A percentile compares a stretch with the other conserved stretches of the same genome.
Conservation (phyloP, 1,140 invertebrate species). For the Elymnias hypermnestra region DNA sequence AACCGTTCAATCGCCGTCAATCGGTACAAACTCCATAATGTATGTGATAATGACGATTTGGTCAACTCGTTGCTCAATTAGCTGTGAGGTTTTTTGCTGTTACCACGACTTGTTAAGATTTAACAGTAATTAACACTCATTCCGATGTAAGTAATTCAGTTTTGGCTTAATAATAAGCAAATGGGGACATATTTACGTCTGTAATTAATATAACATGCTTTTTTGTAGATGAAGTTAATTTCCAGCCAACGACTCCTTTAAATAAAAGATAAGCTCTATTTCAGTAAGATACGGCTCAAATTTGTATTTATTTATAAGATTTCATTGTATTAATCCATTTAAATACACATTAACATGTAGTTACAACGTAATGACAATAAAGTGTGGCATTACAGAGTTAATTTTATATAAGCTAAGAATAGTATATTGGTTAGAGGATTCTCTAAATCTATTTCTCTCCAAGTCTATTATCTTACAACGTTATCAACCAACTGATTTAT, state of each 20-base stretch:
- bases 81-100: constrained; percentile 42
- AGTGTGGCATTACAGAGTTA: background rate
- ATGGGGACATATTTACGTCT: constrained; percentile 1
- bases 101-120: constrained; percentile 31
- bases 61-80: constrained; percentile 37
- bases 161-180: constrained; percentile 22
- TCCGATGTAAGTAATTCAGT: constrained; percentile 28
- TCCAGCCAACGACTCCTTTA: no score
- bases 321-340: background rate
- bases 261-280: no score
- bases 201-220: background rate
- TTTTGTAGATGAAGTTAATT: no score
- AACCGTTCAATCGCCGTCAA: constrained; percentile 1
- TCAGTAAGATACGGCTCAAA: background rate
- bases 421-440: no score
- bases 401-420: no score
- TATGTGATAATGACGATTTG: constrained; percentile 45
- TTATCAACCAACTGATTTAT: no score
- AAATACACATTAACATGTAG: background rate
- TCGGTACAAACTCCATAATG: background rate
- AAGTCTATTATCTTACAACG: no score
- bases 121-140: constrained; percentile 36
- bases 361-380: background rate
- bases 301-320: background rate
- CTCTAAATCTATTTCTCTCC: no score